Evolutionary conservation across 2,888 invertebrate genomes (phyloP).

Genomic region (Pelosia muscerda): DNA sequence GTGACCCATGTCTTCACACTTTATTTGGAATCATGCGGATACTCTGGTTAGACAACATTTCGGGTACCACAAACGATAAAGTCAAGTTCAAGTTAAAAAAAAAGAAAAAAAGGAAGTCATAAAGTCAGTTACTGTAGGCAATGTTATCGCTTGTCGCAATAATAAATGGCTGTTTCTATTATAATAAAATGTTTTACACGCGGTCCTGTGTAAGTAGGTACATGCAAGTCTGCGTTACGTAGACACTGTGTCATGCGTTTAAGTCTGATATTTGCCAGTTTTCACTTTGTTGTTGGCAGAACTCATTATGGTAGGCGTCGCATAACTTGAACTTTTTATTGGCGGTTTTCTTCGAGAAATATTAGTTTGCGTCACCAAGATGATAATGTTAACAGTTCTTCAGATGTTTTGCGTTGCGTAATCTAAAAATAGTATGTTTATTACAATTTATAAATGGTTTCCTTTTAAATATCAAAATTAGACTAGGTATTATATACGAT

Average conservation of each 20-base stretch:
- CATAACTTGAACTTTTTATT: neutral
- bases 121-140: neutral
- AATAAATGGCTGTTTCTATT: constrained; percentile 19
- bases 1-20: too few species aligned
- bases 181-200: constrained; percentile 29
- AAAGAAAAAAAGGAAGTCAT: too few species aligned
- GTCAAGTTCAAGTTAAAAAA: neutral
- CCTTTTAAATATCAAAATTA: too few species aligned
- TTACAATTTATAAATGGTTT: too few species aligned
- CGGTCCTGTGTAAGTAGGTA: neutral
- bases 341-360: neutral
- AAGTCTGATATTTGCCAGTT: neutral
- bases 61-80: neutral
- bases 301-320: neutral
- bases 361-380: neutral
- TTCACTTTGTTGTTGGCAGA: neutral
- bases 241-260: constrained; percentile 3
- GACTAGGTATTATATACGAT: too few species aligned
- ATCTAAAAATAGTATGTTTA: neutral
- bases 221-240: neutral
- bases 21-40: too few species aligned
- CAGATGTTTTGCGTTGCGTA: neutral
- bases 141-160: constrained; percentile 33
- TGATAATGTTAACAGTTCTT: neutral
- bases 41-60: too few species aligned